A percentile compares a stretch with the other conserved stretches of the same genome.
phyloP scores from a whole-genome alignment of 2,888 invertebrate species.

The Tolmerus cingulatus region DNA sequence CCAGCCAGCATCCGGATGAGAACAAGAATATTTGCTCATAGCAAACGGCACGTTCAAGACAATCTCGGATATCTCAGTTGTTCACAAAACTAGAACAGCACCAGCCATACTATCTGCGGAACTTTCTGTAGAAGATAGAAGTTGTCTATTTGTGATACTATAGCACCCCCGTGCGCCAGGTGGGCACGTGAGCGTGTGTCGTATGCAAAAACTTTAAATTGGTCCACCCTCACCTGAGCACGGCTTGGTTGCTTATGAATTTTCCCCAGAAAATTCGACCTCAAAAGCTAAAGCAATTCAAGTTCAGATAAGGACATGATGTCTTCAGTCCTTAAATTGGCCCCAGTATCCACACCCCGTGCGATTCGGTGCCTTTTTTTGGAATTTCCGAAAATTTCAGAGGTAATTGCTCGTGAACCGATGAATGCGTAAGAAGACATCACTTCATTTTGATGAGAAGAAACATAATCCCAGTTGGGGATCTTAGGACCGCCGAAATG shows the following conservation, averaged over 20 bases:
- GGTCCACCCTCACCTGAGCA: not conserved
- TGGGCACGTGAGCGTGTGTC: slow-evolving; percentile 3
- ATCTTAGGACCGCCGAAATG: not conserved
- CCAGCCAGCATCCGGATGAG: not conserved
- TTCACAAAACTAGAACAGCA: not conserved
- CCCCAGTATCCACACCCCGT: not conserved
- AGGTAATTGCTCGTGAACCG: not conserved
- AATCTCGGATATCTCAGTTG: not conserved
- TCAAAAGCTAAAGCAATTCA: not conserved
- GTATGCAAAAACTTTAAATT: slow-evolving; percentile 23
- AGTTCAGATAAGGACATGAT: not conserved
- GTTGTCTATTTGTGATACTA: not conserved
- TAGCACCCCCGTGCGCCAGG: not conserved
- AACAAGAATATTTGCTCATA: not conserved
- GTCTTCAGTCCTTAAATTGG: not conserved
- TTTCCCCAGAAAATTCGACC: not conserved
- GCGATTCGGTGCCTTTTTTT: not conserved
- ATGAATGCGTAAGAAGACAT: not conserved
- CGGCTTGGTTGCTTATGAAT: not conserved
- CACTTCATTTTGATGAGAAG: not conserved
- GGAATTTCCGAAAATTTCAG: not conserved
- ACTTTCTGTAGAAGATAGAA: not conserved
- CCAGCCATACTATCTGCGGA: not conserved
- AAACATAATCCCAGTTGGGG: not conserved
- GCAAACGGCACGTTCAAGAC: not conserved